Conservation (phyloP, 1,140 invertebrate genomes). For the Lepidurus apus region DNA sequence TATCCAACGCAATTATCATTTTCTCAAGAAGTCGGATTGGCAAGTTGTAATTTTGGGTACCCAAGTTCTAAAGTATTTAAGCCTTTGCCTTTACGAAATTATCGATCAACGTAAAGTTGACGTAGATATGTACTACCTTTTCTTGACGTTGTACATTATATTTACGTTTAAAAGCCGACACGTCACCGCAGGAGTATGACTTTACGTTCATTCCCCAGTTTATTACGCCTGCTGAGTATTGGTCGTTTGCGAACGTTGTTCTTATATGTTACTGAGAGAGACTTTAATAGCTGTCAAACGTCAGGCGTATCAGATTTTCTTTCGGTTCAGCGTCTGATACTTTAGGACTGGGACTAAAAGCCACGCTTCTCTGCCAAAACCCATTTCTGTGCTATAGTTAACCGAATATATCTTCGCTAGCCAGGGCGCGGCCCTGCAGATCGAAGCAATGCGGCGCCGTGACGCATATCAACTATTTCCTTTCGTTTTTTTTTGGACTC, state of each 20-base stretch:
- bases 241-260: not conserved
- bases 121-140: no score
- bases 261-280: not conserved
- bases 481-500: not conserved
- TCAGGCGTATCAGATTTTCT: slow-evolving; percentile 1
- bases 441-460: slow-evolving; percentile 7
- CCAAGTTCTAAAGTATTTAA: no score
- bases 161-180: not conserved
- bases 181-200: not conserved
- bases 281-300: slow-evolving; percentile 2
- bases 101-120: no score
- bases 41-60: no score
- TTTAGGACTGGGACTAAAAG: not conserved
- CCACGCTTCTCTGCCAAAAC: slow-evolving; percentile 17
- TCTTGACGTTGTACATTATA: not conserved
- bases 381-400: slow-evolving; percentile 7
- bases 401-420: slow-evolving; percentile 10
- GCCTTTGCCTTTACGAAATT: no score
- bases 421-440: not conserved
- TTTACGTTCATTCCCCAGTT: no score
- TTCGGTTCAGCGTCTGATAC: not conserved
- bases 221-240: no score
- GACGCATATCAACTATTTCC: not conserved
- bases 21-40: not conserved
- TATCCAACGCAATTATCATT: not conserved